A percentile compares a stretch with the other conserved stretches of the same genome.
Conservation (phyloP, 2,888 invertebrate genomes). For the Aleiodes leptofemur region DNA sequence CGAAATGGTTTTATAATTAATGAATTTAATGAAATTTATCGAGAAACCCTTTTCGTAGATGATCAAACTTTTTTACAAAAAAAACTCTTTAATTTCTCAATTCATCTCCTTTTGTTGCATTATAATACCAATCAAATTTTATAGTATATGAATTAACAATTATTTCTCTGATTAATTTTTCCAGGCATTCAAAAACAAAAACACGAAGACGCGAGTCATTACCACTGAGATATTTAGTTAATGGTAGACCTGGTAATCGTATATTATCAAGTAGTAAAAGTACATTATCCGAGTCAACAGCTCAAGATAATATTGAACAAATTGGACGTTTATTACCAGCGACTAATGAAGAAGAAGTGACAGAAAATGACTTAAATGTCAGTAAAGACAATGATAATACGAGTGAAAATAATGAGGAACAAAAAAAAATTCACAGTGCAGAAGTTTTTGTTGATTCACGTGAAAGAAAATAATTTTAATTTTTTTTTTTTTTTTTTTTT, state of each 20-base stretch:
- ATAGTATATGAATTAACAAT: not conserved
- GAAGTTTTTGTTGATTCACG: constrained; percentile 41
- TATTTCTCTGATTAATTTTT: constrained; percentile 8
- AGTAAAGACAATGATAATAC: constrained; percentile 54
- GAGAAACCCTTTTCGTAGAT: too few relatives aligned
- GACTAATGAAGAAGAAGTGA: constrained; percentile 59
- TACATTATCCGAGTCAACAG: constrained; percentile 52
- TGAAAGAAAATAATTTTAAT: constrained; percentile 51
- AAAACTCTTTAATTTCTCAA: too few relatives aligned
- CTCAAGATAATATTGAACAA: constrained; percentile 52
- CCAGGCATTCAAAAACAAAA: constrained; percentile 48
- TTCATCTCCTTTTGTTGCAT: too few relatives aligned
- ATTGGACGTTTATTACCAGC: constrained; percentile 54
- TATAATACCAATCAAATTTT: not conserved
- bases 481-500: constrained; percentile 33
- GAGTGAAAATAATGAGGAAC: constrained; percentile 47
- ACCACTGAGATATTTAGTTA: constrained; percentile 69
- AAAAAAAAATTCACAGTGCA: constrained; percentile 47
- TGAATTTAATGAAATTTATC: too few relatives aligned
- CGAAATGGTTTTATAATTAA: too few relatives aligned
- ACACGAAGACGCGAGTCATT: constrained; percentile 62
- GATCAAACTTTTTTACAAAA: too few relatives aligned
- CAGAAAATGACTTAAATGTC: constrained; percentile 59
- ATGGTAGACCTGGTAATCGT: constrained; percentile 69
- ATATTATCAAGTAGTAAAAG: constrained; percentile 57